Evolutionary conservation across 2,888 invertebrate genomes (phyloP).

Genomic region (Leptothorax acervorum): DNA sequence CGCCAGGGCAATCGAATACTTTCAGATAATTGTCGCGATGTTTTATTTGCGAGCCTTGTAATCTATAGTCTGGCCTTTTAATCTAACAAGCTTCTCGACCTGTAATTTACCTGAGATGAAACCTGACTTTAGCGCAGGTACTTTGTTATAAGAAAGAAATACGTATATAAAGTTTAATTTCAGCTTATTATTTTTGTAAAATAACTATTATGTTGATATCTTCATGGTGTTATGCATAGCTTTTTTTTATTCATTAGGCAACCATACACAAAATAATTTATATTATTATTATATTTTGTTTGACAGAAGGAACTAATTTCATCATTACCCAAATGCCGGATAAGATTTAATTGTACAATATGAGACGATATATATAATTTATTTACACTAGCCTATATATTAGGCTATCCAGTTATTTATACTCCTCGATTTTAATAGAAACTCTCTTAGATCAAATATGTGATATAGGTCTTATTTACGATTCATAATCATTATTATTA

Average conservation of each 20-base stretch:
- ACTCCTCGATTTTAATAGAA: background rate
- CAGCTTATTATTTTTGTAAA: conserved; percentile 10
- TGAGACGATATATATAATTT: background rate
- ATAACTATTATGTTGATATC: background rate
- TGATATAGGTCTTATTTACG: background rate
- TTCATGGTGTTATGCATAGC: background rate
- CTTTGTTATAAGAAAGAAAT: background rate
- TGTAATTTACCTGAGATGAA: conserved; percentile 7
- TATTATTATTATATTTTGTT: background rate
- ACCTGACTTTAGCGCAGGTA: background rate
- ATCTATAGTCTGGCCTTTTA: background rate
- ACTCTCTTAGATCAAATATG: background rate
- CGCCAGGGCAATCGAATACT: conserved; percentile 61
- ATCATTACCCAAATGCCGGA: background rate
- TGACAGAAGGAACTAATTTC: background rate
- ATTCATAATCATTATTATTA: background rate
- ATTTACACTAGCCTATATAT: background rate
- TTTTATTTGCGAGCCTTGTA: conserved; percentile 31
- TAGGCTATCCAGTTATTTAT: background rate
- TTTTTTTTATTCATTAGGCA: background rate
- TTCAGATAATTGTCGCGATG: conserved; percentile 26
- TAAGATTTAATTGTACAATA: background rate
- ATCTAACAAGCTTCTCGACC: conserved; percentile 16
- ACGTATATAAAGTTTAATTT: background rate
- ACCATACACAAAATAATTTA: background rate